Evolutionary conservation across 2,797 vertebrate species (phyloP), one percentile per base, ranked within the genome.

Genomic region (Manis crassicaudata): DNA sequence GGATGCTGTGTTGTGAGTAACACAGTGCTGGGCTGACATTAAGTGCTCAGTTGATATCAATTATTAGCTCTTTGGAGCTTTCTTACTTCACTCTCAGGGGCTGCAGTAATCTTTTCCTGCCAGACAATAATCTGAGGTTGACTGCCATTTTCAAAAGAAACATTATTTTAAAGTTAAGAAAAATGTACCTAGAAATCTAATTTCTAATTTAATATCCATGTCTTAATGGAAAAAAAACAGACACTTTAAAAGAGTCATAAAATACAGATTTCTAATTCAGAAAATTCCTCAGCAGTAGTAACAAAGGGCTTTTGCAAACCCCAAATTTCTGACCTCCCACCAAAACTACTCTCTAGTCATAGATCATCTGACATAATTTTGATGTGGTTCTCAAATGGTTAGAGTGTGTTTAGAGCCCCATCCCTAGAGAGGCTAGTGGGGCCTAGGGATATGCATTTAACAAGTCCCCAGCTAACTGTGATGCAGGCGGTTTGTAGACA

Each of bases 61-160:
- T 56, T 58, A 68, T 37, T 72, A 73, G 75, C 40, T 65, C 68
- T 52, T 62, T 90, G 76, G 60, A 85, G 50, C 50, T 58, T 70
- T 40, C 20, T 23, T 17, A 52, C 62, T 84, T 93, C 83, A 43
- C 29, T 88, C 62, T 88, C 37, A 0, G 43, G 72, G 50, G 46
- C 40, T 62, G 40, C 32, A 56, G 50, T 29, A 46, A 62, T 43
- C 63, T 60, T 91, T 94, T 88, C 46, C 60, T 72, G 7, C 46
- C 60, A 65, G 46, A 75, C 10, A 29, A 14, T 60, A 83, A 50
- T 81, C 54, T 5, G 7, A 72, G 9, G 13, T 43, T 11, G 21
- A 50, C 73, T 70, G 75, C 68, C 56, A 58, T 60, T 80, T 60
- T 96, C 50, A 43, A 89, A 96, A 90, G 54, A 72, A 84, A 46